Evolutionary conservation across 2,113 vertebrate genomes (phyloP), one percentile per base, ranked within the genome.

Genomic region (Emydura subglobosa): DNA sequence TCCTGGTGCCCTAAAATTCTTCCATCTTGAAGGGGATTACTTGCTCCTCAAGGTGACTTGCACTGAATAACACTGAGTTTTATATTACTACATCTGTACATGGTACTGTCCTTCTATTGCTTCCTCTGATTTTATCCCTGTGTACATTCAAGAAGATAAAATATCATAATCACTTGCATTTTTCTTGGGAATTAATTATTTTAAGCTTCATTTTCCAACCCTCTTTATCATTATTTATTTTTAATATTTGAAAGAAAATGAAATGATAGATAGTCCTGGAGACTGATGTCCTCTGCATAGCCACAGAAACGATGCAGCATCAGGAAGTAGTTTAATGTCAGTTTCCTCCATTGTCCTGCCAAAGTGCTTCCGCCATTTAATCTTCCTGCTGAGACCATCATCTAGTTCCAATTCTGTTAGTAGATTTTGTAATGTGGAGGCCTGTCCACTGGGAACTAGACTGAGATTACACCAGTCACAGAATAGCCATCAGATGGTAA

Each of bases 361-460:
- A 6, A 47, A 82, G 47, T 6, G 10, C 17, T 65, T 80, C 39
- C 57, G 34, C 25, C 47, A 17, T 29, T 59, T 65, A 57, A 13
- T 76, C 54, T 85, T 8, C 31, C 10, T 27, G 5, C 65, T 19
- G 31, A 88, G 25, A 79, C 0, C 4, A 55, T 4, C 44, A 65
- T 6, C 59, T 79, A 57, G 24, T 29, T 5, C 9, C 39, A 25
- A 29, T 42, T 94, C 49, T 82, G 83, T 39, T 92, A 83, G 42
- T 57, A 16, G 61, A 25, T 95, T 81, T 74, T 78, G 2, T n/a
- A 53, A 34, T 3, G 4, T n/a, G 29, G n/a, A n/a, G 47, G 88
- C 4, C 1, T 50, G 53, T 7, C 13, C 51, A 47, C 0, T 0
- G n/a, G 54, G 10, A 87, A 7, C 10, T 34, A 22, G n/a, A 42